Evolutionary conservation across 2,888 invertebrate species (phyloP), one percentile per base, ranked within the genome.

Genomic region (Biston stratarius): DNA sequence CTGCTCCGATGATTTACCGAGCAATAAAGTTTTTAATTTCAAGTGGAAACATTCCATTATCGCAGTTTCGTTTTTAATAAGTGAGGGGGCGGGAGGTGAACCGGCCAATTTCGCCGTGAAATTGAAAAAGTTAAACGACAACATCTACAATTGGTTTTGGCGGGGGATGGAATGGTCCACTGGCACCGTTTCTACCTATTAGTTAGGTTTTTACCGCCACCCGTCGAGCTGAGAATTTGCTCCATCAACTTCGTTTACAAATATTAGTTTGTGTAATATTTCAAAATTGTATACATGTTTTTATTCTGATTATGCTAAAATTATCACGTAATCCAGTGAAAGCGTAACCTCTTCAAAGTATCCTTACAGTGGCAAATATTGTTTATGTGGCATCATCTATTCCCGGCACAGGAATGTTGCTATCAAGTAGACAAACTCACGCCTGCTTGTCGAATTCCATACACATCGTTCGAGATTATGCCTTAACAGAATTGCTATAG

Each of bases 91-190:
- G 72, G 72, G 77, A 81, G 81, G 83, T 82, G 77, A 74, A 80
- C 82, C 69, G 80, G 78, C 82, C 85, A 84, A 84, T 86, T 83
- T 80, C 79, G 78, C 75, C 81, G 81, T 82, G 81, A 85, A 86
- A 87, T 87, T 87, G 86, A 86, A 86, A 87, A 87, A 87, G 84
- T 87, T 87, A 80, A 83, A 83, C 81, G 83, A 83, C 83, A 83
- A 83, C 77, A 80, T 83, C 79, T 80, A 82, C 82, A 77, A 83
- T 83, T 77, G 83, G 79, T 76, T 79, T 64, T 76, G 78, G 71
- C 71, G 77, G 76, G 77, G 73, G 73, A 77, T 74, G 73, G 76
- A 34, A 11, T 42, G 55, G 33, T 36, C 56, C 61, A 53, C 44
- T 52, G 56, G 45, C 47, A 49, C 66, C 56, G 61, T 51, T 59